These are phyloP conservation scores for Macquaria australasica DNA, from an alignment of 2,113 vertebrate species.

Conservation along the genomic window DNA sequence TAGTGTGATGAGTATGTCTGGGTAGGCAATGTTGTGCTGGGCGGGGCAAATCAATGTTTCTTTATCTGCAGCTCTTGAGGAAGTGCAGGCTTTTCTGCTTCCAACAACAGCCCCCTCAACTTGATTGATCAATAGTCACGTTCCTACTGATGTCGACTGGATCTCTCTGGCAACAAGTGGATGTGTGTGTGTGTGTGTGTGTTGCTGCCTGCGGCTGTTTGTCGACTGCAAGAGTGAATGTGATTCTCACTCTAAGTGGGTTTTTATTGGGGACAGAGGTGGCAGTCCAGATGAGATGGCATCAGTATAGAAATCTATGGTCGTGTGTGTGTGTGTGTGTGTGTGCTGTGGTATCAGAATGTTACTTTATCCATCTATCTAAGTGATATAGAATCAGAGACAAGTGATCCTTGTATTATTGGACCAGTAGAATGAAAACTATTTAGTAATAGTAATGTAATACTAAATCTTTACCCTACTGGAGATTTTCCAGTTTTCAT, in stretches of 20 bases:
- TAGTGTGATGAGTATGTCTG: conserved; percentile 67
- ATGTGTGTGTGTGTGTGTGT: conserved; percentile 16
- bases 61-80: conserved; percentile 70
- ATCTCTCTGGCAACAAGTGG: conserved; percentile 41
- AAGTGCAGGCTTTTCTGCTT: conserved; percentile 62
- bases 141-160: conserved; percentile 18
- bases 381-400: not conserved
- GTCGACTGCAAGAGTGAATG: not conserved
- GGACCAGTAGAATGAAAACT: not conserved
- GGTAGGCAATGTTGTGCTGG: conserved; percentile 67
- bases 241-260: not conserved
- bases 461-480: not conserved
- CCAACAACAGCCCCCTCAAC: conserved; percentile 52
- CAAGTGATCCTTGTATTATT: not conserved
- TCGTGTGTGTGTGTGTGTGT: not conserved
- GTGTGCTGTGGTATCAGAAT: not conserved
- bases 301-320: not conserved
- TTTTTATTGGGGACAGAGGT: not conserved
- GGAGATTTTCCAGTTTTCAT: too few species aligned
- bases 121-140: conserved; percentile 56
- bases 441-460: not conserved
- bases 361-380: not conserved
- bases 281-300: not conserved
- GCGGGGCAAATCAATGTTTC: conserved; percentile 70
- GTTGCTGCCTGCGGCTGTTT: not conserved